Conservation (phyloP, 2,113 vertebrate genomes). For the Ploceus nigricollis region DNA sequence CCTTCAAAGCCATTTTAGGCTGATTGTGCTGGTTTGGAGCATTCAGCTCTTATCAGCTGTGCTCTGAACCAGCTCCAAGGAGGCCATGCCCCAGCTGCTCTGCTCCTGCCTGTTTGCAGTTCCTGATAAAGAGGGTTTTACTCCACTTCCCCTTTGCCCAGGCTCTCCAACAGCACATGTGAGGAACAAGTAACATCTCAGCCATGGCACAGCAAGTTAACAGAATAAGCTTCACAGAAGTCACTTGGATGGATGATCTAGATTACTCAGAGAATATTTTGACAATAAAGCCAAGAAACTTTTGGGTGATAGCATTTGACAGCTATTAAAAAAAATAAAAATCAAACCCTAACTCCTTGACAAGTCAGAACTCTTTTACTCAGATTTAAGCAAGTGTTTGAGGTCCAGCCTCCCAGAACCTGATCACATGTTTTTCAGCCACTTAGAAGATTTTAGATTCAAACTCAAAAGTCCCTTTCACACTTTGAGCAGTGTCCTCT, state of each 20-base stretch:
- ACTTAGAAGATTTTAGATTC: not conserved
- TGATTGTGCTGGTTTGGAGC: not conserved
- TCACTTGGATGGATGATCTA: not conserved
- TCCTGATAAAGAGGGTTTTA: conserved; percentile 42
- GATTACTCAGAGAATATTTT: not conserved
- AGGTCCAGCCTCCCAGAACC: not conserved
- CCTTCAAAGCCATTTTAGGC: not conserved
- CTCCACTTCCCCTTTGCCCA: not conserved
- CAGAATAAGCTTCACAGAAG: not conserved
- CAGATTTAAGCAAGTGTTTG: not conserved
- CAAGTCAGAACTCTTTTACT: not conserved
- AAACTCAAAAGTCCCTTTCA: not conserved
- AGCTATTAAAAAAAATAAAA: not conserved
- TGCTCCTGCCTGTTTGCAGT: not conserved
- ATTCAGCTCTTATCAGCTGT: conserved; percentile 27
- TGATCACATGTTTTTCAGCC: not conserved
- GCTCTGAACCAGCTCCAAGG: not conserved
- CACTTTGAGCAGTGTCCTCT: not conserved
- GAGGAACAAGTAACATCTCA: not conserved
- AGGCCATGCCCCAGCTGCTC: not conserved
- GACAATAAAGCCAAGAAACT: not conserved
- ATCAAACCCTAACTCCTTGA: not conserved
- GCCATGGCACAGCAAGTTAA: not conserved
- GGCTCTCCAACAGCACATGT: not conserved
- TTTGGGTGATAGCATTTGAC: not conserved